phyloP scores from a whole-genome alignment of 2,113 vertebrate genomes.

The Phrynosoma blainvillii region DNA sequence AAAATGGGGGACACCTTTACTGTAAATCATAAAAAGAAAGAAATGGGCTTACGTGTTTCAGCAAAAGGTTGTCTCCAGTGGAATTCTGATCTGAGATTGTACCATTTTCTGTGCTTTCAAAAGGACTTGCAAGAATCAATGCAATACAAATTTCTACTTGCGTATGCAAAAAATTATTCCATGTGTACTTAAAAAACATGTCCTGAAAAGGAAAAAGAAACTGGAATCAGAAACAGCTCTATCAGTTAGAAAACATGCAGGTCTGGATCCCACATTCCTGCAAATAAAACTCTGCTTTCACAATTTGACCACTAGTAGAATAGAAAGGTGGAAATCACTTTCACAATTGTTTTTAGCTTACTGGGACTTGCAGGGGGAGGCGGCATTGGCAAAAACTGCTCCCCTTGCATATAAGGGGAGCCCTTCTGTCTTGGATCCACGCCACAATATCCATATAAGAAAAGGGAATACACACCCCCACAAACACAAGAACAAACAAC shows the following conservation, averaged over 20 bases:
- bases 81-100: conserved; percentile 81
- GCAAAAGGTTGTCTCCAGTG: conserved; percentile 85
- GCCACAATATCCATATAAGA: not conserved
- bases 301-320: not conserved
- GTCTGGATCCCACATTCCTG: not conserved
- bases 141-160: conserved; percentile 98
- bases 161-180: conserved; percentile 98
- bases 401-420: not conserved
- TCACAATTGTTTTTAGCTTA: not conserved
- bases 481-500: not conserved
- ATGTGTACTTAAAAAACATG: conserved; percentile 99
- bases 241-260: not conserved
- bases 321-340: not conserved
- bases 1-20: not conserved
- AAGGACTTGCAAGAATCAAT: conserved; percentile 94
- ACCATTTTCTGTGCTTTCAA: conserved; percentile 82
- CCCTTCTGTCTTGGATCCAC: not conserved
- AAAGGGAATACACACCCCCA: not conserved
- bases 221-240: not conserved
- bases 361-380: no score
- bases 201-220: conserved; percentile 79
- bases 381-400: no score
- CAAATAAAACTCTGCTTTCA: not conserved
- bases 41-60: conserved; percentile 88
- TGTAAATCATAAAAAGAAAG: not conserved